Conservation (phyloP, 1,140 invertebrate genomes). For the Venturia canescens region DNA sequence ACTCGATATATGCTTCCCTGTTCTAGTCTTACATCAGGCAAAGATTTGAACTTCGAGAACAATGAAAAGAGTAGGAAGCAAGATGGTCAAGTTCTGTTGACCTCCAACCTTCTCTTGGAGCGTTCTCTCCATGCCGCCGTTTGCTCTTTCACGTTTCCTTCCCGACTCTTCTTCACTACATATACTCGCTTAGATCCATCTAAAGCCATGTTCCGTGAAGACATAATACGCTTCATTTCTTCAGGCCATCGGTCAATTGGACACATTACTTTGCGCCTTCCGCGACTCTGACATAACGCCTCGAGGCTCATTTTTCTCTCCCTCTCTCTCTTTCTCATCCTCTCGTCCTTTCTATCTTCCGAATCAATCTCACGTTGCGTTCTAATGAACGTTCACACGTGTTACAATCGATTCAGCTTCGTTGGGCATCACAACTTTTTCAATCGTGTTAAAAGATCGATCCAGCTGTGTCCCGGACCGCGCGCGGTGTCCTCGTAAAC, state of each 20-base stretch:
- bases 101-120: slow-evolving; percentile 6
- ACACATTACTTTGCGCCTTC: slow-evolving; percentile 1
- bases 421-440: slow-evolving; percentile 4
- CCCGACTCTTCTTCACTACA: slow-evolving; percentile 32
- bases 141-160: slow-evolving; percentile 20
- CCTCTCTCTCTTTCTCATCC: neutral
- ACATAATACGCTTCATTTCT: slow-evolving; percentile 51
- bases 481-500: neutral
- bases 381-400: slow-evolving; percentile 28
- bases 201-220: neutral
- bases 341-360: slow-evolving; percentile 3
- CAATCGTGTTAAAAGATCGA: slow-evolving; percentile 6
- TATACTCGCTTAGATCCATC: slow-evolving; percentile 9
- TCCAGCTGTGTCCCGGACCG: neutral
- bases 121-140: neutral
- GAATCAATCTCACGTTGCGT: slow-evolving; percentile 14
- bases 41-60: slow-evolving; percentile 3
- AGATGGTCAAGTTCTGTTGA: slow-evolving; percentile 3
- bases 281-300: slow-evolving; percentile 26
- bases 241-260: slow-evolving; percentile 49
- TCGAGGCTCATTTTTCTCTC: neutral
- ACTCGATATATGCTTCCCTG: neutral
- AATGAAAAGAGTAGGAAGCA: slow-evolving; percentile 14
- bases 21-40: neutral
- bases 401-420: slow-evolving; percentile 16